Conservation (phyloP, 2,113 vertebrate species). For the Sprattus sprattus region DNA sequence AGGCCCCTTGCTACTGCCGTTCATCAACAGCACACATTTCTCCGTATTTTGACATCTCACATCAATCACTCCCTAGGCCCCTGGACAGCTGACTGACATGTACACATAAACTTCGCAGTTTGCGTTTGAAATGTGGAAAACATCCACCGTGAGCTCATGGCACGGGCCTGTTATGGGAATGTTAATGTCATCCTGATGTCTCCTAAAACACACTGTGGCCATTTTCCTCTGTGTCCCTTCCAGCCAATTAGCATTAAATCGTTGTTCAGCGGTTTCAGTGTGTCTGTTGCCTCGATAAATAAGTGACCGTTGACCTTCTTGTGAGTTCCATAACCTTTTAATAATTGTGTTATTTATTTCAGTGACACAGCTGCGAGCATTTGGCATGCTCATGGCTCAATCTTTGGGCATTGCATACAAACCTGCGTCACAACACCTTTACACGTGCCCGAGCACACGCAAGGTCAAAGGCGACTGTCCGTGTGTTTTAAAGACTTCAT, state of each 20-base stretch:
- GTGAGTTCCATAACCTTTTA: neutral
- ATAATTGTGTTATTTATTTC: neutral
- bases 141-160: constrained; percentile 32
- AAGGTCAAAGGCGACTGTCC: constrained; percentile 2
- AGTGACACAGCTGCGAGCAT: neutral
- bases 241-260: neutral
- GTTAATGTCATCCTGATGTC: constrained; percentile 29
- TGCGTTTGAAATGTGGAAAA: constrained; percentile 39
- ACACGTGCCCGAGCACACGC: neutral
- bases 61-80: constrained; percentile 16
- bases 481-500: neutral
- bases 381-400: neutral
- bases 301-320: neutral
- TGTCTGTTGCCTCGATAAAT: neutral
- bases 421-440: neutral
- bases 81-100: constrained; percentile 31
- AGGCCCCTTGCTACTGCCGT: constrained; percentile 38
- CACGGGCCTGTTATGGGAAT: constrained; percentile 29
- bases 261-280: neutral
- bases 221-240: neutral
- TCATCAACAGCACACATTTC: constrained; percentile 34
- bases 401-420: neutral
- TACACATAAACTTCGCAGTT: constrained; percentile 23
- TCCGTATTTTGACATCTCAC: constrained; percentile 27
- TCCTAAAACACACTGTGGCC: neutral